Percentiles rank a stretch among this genome's conserved stretches.
phyloP scores from a whole-genome alignment of 2,888 invertebrate species.

The Drosophila pseudotalamancana region DNA sequence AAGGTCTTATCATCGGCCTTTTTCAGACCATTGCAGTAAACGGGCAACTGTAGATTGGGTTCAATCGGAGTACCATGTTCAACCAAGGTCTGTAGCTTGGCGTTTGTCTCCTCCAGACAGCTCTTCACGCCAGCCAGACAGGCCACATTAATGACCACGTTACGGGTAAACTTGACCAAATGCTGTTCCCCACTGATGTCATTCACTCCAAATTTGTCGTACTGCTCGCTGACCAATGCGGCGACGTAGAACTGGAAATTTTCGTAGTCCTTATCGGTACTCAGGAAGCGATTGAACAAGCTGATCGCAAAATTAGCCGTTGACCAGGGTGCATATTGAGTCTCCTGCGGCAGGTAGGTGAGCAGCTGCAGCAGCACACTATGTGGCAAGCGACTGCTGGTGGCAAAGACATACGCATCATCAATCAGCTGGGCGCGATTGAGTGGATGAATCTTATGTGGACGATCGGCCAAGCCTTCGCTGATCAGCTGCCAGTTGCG shows the following conservation, averaged over 20 bases:
- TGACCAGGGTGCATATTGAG: constrained; percentile 82
- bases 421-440: constrained; percentile 95
- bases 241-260: constrained; percentile 68
- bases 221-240: constrained; percentile 70
- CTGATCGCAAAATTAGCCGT: constrained; percentile 68
- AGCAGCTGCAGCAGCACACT: constrained; percentile 69
- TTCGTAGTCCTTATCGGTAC: constrained; percentile 66
- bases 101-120: constrained; percentile 77
- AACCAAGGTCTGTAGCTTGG: constrained; percentile 66
- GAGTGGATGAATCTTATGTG: constrained; percentile 88
- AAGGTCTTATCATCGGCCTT: constrained; percentile 86
- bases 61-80: constrained; percentile 65
- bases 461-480: constrained; percentile 86
- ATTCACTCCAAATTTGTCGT: constrained; percentile 76
- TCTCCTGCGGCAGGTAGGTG: constrained; percentile 79
- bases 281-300: constrained; percentile 71
- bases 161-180: constrained; percentile 76
- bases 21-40: constrained; percentile 84
- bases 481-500: constrained; percentile 88
- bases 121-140: constrained; percentile 75
- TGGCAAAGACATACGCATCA: constrained; percentile 86
- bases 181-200: constrained; percentile 78
- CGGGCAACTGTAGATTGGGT: constrained; percentile 78
- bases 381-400: constrained; percentile 66
- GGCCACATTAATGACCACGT: constrained; percentile 78